Evolutionary conservation across 2,113 vertebrate genomes (phyloP).

Genomic region (Rattus rattus): DNA sequence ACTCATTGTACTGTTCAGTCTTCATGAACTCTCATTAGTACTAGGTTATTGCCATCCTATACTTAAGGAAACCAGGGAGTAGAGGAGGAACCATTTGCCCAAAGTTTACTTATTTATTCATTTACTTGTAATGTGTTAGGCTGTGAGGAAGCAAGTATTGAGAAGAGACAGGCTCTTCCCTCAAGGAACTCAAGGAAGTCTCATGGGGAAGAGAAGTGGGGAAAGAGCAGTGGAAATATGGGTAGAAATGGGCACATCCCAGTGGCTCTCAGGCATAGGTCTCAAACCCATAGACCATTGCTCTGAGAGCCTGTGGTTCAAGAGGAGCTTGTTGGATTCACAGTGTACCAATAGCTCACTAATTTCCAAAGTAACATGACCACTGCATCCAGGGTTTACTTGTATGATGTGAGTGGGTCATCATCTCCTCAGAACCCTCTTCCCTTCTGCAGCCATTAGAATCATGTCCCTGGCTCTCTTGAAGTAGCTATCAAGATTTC

Average conservation of each 20-base stretch:
- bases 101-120: background rate
- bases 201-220: background rate
- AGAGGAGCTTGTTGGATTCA: background rate
- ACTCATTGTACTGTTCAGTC: background rate
- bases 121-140: background rate
- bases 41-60: background rate
- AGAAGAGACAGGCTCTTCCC: background rate
- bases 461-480: background rate
- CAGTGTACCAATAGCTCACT: background rate
- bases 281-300: background rate
- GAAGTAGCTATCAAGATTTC: background rate
- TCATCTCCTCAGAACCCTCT: background rate
- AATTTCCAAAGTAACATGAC: background rate
- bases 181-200: background rate
- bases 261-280: background rate
- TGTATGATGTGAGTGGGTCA: background rate
- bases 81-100: background rate
- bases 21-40: background rate
- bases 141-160: background rate
- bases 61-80: background rate
- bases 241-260: fast-evolving
- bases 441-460: background rate
- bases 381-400: background rate
- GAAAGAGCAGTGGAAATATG: background rate
- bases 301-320: background rate